Evolutionary conservation across 1,140 invertebrate species (phyloP), one percentile per base, ranked within the genome.

Genomic region (Acromyrmex charruanus): DNA sequence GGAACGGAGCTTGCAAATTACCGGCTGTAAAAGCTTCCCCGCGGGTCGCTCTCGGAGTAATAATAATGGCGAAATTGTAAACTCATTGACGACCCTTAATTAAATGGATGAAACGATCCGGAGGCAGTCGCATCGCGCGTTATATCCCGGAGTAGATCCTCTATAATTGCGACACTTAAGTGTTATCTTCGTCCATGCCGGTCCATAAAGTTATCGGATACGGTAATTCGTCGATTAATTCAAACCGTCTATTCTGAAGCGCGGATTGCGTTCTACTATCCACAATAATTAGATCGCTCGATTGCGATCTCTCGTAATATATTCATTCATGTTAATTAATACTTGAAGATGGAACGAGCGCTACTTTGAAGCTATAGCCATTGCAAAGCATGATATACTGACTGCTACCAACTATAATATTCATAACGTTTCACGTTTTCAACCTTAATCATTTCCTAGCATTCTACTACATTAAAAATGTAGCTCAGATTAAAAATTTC

Each of bases 181-280:
- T 72, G 87, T 85, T 90, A 90, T 90, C 77, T 87, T 53, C 75
- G 58, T 21, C 55, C 55, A 59, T 49, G 75, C 71, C 75, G 88
- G 77, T 90, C 87, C 87, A 88, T 88, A 87, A 91, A 90, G 89
- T 77, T 90, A 91, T 91, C 89, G 84, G 63, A 44, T 58, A 61
- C 77, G 86, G 77, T 88, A 91, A 91, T 90, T 90, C 82, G 87
- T 63, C 89, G 89, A 91, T 91, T 91, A 91, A 91, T 91, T 90
- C 89, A 63, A 90, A 82, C 65, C 55, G 89, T 82, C 71, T 59
- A 81, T 87, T 72, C 77, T 61, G 80, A 81, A 80, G 39, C 82
- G 21, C 58, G 59, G 86, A 85, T 86, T 44, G 82, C 82, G 68
- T 90, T 90, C 66, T 59, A 63, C 75, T 79, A 79, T 88, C 88